Evolutionary conservation across 2,888 invertebrate species (phyloP), one percentile per base, ranked within the genome.

Genomic region (Matsumyia berberina): DNA sequence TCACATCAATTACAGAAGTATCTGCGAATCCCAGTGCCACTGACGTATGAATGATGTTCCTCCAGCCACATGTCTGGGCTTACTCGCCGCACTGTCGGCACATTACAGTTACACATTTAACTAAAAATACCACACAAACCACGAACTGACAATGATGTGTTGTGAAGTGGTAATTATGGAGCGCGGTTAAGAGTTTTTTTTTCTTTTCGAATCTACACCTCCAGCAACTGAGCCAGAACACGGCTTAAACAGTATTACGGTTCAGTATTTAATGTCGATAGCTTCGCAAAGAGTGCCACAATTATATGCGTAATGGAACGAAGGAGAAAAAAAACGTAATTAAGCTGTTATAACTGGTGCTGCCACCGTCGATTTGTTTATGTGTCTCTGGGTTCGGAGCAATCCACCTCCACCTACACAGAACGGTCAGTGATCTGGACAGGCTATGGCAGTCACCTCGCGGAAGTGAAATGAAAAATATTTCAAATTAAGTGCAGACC

Each of bases 21-120:
- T 49, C 46, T 42, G 62, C 39, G 35, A 67, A 77, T 69, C 60
- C 33, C 42, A 67, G 33, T 42, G 76, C 76, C 58, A 42, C 70
- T 76, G 81, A 82, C 72, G 35, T 78, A 67, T 83, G 82, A 77
- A 55, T 67, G 58, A 72, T 72, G 66, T 49, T 73, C 49, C 81
- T 49, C 12, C 42, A 19, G 53, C 24, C 31, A 12, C 4, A 11
- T 39, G 49, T 15, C 9, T 17, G 35, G 80, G 24, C 24, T 3
- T 24, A 4, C 24, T 24, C 24, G 15, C 9, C 4, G 57, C 69
- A 60, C n/a, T 69, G 66, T 53, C 72, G 53, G 72, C 76, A 77
- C 51, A 60, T 55, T 67, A 83, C 78, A 83, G 82, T 83, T 77
- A 83, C 77, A 62, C 72, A 62, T 83, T 82, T 83, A 72, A 66